A percentile compares a stretch with the other conserved stretches of the same genome.
Conservation (phyloP, 2,113 vertebrate genomes). For the Hypocryptadius cinnamomeus region DNA sequence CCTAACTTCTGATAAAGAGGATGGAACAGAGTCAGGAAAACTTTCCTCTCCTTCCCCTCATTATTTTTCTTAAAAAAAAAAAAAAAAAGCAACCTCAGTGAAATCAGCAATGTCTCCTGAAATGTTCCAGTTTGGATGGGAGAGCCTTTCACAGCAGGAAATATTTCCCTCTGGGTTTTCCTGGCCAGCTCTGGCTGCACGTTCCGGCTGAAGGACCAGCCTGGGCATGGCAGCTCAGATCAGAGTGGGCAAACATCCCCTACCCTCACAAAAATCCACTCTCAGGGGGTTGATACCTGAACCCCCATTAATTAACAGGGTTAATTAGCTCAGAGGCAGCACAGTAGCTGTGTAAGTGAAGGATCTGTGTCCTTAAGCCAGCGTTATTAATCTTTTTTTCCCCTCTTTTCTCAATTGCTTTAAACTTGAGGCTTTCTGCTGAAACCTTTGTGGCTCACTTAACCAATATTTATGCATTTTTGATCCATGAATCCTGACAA, state of each 20-base stretch:
- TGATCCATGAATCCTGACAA: background rate
- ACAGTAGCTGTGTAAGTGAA: background rate
- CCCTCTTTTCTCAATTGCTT: background rate
- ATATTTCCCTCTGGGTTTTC: background rate
- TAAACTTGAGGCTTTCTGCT: background rate
- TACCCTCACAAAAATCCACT: background rate
- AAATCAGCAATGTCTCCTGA: background rate
- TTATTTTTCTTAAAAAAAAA: background rate
- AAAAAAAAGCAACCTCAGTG: background rate
- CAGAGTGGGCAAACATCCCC: background rate
- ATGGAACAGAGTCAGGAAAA: conserved; percentile 49
- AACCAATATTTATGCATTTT: background rate
- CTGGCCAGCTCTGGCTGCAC: background rate
- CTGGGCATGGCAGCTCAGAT: background rate
- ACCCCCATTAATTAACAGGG: background rate
- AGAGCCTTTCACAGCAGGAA: background rate
- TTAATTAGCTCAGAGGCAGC: background rate
- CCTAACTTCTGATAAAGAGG: conserved; percentile 59
- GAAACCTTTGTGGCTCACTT: background rate
- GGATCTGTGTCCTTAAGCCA: background rate
- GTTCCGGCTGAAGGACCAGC: background rate
- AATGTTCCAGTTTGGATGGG: conserved; percentile 9
- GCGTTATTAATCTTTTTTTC: background rate
- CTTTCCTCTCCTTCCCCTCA: conserved; percentile 17
- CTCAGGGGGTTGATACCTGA: background rate